phyloP scores from a whole-genome alignment of 2,113 vertebrate species.

The Coturnix japonica region DNA sequence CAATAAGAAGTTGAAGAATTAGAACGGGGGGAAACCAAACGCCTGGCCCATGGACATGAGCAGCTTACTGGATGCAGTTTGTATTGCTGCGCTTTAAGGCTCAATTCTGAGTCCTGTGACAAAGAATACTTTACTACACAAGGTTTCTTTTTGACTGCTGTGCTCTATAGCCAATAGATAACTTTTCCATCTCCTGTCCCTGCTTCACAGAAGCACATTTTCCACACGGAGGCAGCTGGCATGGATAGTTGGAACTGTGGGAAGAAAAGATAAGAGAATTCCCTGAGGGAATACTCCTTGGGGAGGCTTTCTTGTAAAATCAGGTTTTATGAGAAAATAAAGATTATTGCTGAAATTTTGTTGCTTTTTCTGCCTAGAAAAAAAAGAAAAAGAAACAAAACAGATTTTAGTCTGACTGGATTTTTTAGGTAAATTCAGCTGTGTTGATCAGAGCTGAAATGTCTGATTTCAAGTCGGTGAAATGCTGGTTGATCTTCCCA shows the following conservation, averaged over 20 bases:
- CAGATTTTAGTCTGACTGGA: neutral
- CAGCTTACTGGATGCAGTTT: neutral
- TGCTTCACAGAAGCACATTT: neutral
- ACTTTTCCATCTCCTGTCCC: neutral
- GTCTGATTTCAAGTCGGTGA: neutral
- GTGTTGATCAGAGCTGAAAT: neutral
- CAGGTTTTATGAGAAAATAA: neutral
- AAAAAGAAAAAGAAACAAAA: neutral
- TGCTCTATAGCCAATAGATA: neutral
- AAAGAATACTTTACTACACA: neutral
- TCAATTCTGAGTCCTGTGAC: neutral
- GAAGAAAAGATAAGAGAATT: neutral
- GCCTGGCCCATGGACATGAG: neutral
- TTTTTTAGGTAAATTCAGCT: neutral
- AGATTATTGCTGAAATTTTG: neutral
- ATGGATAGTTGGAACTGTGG: neutral
- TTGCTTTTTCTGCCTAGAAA: neutral
- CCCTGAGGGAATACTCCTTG: neutral
- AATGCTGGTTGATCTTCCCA: neutral
- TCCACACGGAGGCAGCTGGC: neutral
- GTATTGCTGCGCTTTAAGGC: neutral
- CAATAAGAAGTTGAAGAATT: neutral
- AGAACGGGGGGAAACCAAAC: neutral
- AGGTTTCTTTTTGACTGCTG: neutral
- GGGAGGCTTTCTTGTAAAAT: neutral